Conservation (phyloP, 2,888 invertebrate genomes). For the Meganola albula region DNA sequence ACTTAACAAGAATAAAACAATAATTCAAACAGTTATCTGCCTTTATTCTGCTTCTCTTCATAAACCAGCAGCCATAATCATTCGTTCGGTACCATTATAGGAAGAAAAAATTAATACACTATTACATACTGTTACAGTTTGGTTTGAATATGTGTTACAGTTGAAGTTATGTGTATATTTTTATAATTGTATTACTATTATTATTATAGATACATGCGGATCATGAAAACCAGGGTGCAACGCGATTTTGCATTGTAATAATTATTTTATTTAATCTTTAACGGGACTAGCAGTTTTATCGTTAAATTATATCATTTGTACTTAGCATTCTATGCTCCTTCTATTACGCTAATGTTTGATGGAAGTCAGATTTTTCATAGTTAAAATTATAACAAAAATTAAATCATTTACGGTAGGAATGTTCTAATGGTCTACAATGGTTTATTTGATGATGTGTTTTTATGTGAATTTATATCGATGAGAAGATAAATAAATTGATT, state of each 20-base stretch:
- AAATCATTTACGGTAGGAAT: no score
- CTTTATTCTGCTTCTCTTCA: conserved; percentile 72
- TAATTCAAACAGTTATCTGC: conserved; percentile 75
- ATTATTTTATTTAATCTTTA: conserved; percentile 47
- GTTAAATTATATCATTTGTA: conserved; percentile 73
- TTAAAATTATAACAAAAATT: conserved; percentile 22
- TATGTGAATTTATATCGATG: conserved; percentile 20
- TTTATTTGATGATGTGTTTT: no score
- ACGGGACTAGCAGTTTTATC: conserved; percentile 72
- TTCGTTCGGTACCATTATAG: conserved; percentile 75
- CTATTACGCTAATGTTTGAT: conserved; percentile 73
- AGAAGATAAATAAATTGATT: conserved; percentile 17
- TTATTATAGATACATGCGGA: conserved; percentile 69
- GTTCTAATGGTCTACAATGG: no score
- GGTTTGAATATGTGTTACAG: conserved; percentile 77
- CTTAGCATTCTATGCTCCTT: conserved; percentile 69
- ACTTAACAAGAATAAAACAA: conserved; percentile 55
- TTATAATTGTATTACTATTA: conserved; percentile 69
- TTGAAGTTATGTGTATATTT: conserved; percentile 72
- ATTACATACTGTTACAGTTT: conserved; percentile 75
- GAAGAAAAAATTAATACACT: conserved; percentile 75
- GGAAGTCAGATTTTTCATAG: conserved; percentile 64
- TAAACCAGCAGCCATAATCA: conserved; percentile 76
- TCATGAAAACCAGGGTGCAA: conserved; percentile 76
- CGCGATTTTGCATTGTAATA: conserved; percentile 61